phyloP scores from a whole-genome alignment of 1,140 invertebrate genomes.

The Myzus persicae region DNA sequence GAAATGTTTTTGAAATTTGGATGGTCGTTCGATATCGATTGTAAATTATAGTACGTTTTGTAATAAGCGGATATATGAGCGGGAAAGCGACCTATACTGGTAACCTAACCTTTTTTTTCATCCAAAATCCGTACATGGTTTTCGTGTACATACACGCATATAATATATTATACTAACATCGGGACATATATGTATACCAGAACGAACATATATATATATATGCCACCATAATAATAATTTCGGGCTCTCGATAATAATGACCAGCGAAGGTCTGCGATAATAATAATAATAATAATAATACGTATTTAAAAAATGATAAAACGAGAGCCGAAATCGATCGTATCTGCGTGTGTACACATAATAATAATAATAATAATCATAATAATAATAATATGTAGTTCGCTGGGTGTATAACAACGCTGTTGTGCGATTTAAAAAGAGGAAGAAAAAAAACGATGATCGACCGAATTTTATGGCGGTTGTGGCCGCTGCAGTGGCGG shows the following conservation, averaged over 20 bases:
- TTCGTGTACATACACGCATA: background rate
- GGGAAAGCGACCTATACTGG: background rate
- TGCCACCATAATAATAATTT: slow-evolving; percentile 35
- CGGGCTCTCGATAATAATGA: background rate
- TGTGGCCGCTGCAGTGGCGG: too few species aligned
- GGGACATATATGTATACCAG: background rate
- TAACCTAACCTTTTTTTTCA: slow-evolving; percentile 5
- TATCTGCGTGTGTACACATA: background rate
- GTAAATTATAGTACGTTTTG: slow-evolving; percentile 7
- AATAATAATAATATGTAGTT: background rate
- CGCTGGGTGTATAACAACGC: background rate
- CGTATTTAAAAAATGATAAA: slow-evolving; percentile 6
- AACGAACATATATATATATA: background rate
- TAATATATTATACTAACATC: background rate
- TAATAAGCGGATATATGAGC: background rate
- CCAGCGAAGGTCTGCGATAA: background rate
- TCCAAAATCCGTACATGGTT: background rate
- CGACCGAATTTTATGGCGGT: background rate
- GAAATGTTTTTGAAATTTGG: background rate
- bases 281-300: slow-evolving; percentile 23
- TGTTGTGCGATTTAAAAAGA: background rate
- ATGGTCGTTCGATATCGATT: background rate
- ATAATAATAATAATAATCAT: slow-evolving; percentile 4
- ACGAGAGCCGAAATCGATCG: background rate
- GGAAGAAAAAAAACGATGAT: slow-evolving; percentile 17